A percentile compares a stretch with the other conserved stretches of the same genome.
Conservation (phyloP, 2,797 vertebrate genomes). For the Acanthornis magna region DNA sequence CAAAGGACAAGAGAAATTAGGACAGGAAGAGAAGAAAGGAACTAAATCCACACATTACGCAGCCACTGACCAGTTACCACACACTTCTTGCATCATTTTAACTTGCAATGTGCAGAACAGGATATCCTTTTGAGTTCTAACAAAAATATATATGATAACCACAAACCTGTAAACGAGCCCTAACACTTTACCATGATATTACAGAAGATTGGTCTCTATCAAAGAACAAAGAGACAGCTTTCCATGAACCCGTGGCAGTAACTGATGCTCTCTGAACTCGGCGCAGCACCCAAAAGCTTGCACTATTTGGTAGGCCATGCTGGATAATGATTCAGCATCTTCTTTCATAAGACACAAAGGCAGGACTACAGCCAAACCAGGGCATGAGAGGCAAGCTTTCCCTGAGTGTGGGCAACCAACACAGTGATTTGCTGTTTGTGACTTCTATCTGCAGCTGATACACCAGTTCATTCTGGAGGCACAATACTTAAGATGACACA, state of each 20-base stretch:
- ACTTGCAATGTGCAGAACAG: not conserved
- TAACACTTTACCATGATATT: not conserved
- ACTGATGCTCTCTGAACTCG: not conserved
- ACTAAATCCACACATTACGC: not conserved
- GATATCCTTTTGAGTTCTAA: not conserved
- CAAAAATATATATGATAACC: not conserved
- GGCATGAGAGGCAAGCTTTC: not conserved
- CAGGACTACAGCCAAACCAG: not conserved
- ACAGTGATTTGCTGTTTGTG: not conserved
- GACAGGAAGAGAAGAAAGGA: conserved; percentile 16
- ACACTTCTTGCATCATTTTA: not conserved
- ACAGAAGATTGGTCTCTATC: not conserved
- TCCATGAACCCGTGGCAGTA: not conserved
- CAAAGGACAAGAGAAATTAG: not conserved
- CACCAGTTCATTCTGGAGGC: not conserved
- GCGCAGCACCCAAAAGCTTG: not conserved
- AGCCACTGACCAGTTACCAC: not conserved
- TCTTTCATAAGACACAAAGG: not conserved
- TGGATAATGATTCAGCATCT: not conserved
- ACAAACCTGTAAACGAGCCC: not conserved
- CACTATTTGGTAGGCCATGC: not conserved
- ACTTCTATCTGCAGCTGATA: not conserved
- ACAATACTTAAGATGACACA: not conserved
- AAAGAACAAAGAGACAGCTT: not conserved
- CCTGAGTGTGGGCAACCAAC: not conserved